Evolutionary conservation across 2,888 invertebrate species (phyloP), one percentile per base, ranked within the genome.

Genomic region (Lacanobia wlatinum): DNA sequence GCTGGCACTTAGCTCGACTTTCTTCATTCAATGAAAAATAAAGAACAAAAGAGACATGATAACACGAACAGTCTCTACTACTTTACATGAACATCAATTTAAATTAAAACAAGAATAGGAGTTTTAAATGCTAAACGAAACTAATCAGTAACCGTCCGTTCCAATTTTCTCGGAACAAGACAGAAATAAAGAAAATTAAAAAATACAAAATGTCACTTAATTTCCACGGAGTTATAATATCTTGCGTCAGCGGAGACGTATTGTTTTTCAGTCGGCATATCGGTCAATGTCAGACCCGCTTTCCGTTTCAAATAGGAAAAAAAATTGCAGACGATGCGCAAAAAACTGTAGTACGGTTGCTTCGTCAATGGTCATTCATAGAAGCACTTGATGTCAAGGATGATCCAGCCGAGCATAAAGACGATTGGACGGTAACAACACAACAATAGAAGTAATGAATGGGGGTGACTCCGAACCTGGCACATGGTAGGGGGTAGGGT

Each of bases 401-500:
- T 87, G 78, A 86, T 82, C 76, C 83, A 65, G 23, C 50, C 40
- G 70, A 77, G 70, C 72, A 74, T 76, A 74, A 76, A 65, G 60
- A 71, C 56, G 62, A 56, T 80, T 74, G 21, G 62, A 46, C 52
- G n/a, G 62, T 23, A 10, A 77, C 76, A 76, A 69, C 65, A 61
- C 61, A 67, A 80, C 73, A 78, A 76, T 80, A 34, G 75, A 77
- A 72, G 74, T 61, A 75, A 76, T 76, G 79, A 83, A 80, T 76
- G 71, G 63, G 59, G 78, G 83, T 40, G 68, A 21, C 50, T 73
- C 76, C 94, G 91, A 97, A 98, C 98, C 98, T 98, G 98, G 98
- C 94, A 98, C 97, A 93, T 98, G 97, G 96, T 98, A 98, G 90
- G 98, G 98, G 92, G 97, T 97, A 88, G 97, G 97, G 94, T 97